Conservation (phyloP, 2,113 vertebrate species). For the Rhabdornis inornatus region DNA sequence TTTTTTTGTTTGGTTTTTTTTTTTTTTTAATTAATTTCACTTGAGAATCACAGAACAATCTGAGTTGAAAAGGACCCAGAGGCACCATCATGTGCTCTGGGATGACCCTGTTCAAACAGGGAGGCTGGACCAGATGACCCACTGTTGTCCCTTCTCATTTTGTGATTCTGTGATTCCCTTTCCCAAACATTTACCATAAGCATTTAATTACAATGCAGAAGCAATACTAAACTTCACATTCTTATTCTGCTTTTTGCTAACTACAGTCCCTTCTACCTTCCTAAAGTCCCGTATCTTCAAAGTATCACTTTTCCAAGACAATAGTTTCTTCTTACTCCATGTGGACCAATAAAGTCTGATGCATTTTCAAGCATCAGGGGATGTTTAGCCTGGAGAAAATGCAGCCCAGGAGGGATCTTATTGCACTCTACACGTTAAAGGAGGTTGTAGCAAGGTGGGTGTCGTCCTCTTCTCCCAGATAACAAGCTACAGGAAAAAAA, state of each 20-base stretch:
- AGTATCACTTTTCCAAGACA: background rate
- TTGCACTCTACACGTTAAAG: background rate
- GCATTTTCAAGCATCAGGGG: background rate
- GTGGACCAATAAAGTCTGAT: rapidly evolving
- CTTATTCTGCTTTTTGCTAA: background rate
- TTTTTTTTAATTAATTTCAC: background rate
- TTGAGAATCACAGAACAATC: background rate
- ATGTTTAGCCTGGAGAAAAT: background rate
- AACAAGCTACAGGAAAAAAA: background rate
- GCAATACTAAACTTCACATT: background rate
- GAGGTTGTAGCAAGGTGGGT: background rate
- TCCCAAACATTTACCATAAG: background rate
- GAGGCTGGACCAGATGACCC: background rate
- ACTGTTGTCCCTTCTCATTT: background rate
- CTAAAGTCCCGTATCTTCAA: background rate
- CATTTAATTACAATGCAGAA: background rate
- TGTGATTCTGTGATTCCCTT: background rate
- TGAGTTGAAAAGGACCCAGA: background rate
- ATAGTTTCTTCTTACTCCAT: background rate
- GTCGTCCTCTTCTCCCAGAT: background rate
- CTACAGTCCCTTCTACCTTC: background rate
- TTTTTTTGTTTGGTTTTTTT: too few relatives aligned
- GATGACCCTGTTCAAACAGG: background rate
- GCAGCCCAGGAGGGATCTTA: background rate
- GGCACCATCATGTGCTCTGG: background rate